These are phyloP conservation scores for Drosophila kanapiae DNA, from an alignment of 1,140 invertebrate species.

Conservation along the genomic window DNA sequence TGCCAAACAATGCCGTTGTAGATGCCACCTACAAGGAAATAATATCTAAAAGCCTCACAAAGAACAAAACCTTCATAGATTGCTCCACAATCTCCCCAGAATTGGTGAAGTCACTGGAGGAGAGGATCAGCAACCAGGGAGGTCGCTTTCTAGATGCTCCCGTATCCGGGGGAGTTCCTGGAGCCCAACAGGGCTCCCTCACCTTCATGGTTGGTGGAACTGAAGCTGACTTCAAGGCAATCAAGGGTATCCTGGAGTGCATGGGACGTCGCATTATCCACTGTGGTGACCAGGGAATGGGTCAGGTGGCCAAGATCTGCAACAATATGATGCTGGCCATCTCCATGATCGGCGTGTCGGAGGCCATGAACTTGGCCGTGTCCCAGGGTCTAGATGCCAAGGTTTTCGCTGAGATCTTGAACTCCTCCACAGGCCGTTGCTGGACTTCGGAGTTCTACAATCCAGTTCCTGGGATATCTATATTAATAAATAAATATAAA, in stretches of 20 bases:
- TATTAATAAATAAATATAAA: too few species aligned
- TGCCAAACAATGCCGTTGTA: slow-evolving; percentile 93
- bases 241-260: slow-evolving; percentile 90
- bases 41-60: slow-evolving; percentile 58
- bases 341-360: slow-evolving; percentile 95
- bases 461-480: slow-evolving; percentile 98
- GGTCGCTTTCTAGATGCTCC: slow-evolving; percentile 97
- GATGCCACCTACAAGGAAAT: slow-evolving; percentile 87
- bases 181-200: slow-evolving; percentile 94
- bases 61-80: slow-evolving; percentile 92
- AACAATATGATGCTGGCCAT: slow-evolving; percentile 98
- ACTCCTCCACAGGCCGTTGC: slow-evolving; percentile 96
- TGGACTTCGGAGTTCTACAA: slow-evolving; percentile 99
- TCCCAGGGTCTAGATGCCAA: slow-evolving; percentile 96
- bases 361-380: slow-evolving; percentile 96
- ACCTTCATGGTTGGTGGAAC: slow-evolving; percentile 98
- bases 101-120: slow-evolving; percentile 89
- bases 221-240: slow-evolving; percentile 89
- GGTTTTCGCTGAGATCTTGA: slow-evolving; percentile 94
- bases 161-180: slow-evolving; percentile 98
- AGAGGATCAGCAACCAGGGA: slow-evolving; percentile 88
- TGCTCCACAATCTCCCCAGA: slow-evolving; percentile 97
- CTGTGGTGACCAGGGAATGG: slow-evolving; percentile 95
- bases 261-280: slow-evolving; percentile 97
- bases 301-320: slow-evolving; percentile 97